Conservation (phyloP, 2,113 vertebrate species). For the Bubo blakistoni region DNA sequence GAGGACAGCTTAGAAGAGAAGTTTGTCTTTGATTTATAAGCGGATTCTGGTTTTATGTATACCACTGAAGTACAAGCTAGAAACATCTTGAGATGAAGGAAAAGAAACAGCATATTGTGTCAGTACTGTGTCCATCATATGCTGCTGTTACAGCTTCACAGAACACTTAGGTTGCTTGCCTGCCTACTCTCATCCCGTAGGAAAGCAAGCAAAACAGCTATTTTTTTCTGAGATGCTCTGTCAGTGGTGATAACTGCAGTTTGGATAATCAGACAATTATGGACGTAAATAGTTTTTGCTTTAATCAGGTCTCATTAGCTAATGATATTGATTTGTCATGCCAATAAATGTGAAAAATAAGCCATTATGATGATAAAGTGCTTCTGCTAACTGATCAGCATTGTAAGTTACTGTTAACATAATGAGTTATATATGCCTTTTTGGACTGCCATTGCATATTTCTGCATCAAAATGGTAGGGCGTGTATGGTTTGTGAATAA, state of each 20-base stretch:
- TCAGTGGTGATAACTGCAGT: not conserved
- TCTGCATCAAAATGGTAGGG: not conserved
- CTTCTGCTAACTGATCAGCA: not conserved
- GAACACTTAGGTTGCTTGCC: not conserved
- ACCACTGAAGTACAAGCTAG: not conserved
- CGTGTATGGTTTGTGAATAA: not conserved
- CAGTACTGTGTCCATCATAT: not conserved
- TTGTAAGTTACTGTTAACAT: not conserved
- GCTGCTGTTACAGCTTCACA: not conserved
- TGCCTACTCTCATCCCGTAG: not conserved
- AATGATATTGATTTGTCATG: not conserved
- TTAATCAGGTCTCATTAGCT: not conserved
- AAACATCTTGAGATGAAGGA: not conserved
- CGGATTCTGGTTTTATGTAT: not conserved
- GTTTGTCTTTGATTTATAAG: not conserved
- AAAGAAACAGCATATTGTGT: not conserved
- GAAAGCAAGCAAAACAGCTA: not conserved
- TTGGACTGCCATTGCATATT: not conserved
- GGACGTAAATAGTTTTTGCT: not conserved
- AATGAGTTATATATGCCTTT: not conserved
- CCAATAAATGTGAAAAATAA: not conserved
- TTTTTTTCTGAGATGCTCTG: not conserved
- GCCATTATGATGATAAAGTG: not conserved
- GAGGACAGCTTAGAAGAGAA: not conserved
- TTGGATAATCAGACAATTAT: not conserved